Evolutionary conservation across 2,888 invertebrate genomes (phyloP).

Genomic region (Pachycephus smyrnensis): DNA sequence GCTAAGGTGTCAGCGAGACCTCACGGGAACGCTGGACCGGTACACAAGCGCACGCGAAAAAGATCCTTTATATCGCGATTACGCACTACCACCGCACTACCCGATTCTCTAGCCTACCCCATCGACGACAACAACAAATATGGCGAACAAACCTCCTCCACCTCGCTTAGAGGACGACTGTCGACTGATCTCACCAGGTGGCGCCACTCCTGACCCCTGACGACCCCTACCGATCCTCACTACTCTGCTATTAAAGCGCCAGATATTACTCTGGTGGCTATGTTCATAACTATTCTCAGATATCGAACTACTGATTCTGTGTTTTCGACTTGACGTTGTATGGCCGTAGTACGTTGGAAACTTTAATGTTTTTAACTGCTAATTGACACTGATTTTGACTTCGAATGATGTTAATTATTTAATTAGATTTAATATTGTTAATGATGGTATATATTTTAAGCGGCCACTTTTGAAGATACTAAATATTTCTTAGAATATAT

Average conservation of each 20-base stretch:
- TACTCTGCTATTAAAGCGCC: background rate
- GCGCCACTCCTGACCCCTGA: slow-evolving; percentile 32
- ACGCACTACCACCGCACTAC: slow-evolving; percentile 29
- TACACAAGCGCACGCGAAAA: slow-evolving; percentile 10
- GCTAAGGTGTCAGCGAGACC: slow-evolving; percentile 18
- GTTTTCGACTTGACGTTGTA: background rate
- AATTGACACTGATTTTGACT: background rate
- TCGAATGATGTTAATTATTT: background rate
- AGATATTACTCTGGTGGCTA: background rate
- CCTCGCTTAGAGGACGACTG: slow-evolving; percentile 37
- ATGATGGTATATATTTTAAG: too few relatives aligned
- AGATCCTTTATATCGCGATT: slow-evolving; percentile 23
- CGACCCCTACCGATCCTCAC: background rate
- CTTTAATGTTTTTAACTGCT: background rate
- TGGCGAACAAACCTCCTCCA: slow-evolving; percentile 71
- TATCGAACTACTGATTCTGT: background rate
- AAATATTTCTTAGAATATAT: too few relatives aligned
- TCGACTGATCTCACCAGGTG: slow-evolving; percentile 38
- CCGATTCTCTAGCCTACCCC: slow-evolving; percentile 69
- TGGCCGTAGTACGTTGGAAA: background rate
- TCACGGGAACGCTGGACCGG: slow-evolving; percentile 11
- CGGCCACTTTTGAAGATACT: too few relatives aligned
- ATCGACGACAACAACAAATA: slow-evolving; percentile 86
- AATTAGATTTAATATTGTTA: background rate
- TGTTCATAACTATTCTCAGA: background rate